A percentile compares a stretch with the other conserved stretches of the same genome.
Evolutionary conservation across 2,888 invertebrate genomes (phyloP).

Genomic region (Sarcophaga subvicina): DNA sequence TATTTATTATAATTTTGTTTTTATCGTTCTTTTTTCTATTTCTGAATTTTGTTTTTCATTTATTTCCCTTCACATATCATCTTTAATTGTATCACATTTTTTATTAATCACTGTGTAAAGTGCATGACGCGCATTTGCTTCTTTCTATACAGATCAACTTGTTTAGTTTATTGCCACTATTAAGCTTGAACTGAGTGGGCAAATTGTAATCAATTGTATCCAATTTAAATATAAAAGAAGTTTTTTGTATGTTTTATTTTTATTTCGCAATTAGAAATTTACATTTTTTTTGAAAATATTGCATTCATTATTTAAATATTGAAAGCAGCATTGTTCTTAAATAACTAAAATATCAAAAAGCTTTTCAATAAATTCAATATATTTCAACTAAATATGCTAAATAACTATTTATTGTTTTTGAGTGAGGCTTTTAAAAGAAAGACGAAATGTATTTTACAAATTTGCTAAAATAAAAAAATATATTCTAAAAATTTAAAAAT

Average conservation of each 20-base stretch:
- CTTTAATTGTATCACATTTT: neutral
- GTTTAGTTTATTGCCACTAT: slow-evolving; percentile 36
- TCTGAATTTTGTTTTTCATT: no score
- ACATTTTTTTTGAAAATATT: neutral
- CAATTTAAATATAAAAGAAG: slow-evolving; percentile 79
- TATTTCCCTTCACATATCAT: no score
- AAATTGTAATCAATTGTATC: slow-evolving; percentile 73
- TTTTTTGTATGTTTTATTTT: slow-evolving; percentile 26
- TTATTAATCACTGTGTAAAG: slow-evolving; percentile 8
- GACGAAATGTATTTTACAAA: neutral
- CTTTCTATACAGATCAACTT: slow-evolving; percentile 35
- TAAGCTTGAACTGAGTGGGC: slow-evolving; percentile 21
- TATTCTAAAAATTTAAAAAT: no score
- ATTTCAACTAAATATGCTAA: no score
- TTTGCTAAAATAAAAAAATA: slow-evolving; percentile 48
- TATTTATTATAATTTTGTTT: no score
- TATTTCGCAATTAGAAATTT: neutral
- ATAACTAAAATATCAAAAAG: no score
- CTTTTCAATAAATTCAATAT: no score
- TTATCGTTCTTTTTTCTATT: no score
- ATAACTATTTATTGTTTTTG: no score
- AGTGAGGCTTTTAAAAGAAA: neutral
- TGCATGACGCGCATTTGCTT: neutral
- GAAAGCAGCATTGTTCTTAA: no score
- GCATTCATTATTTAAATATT: neutral